Conservation (phyloP, 2,888 invertebrate genomes). For the Archips crataeganus region DNA sequence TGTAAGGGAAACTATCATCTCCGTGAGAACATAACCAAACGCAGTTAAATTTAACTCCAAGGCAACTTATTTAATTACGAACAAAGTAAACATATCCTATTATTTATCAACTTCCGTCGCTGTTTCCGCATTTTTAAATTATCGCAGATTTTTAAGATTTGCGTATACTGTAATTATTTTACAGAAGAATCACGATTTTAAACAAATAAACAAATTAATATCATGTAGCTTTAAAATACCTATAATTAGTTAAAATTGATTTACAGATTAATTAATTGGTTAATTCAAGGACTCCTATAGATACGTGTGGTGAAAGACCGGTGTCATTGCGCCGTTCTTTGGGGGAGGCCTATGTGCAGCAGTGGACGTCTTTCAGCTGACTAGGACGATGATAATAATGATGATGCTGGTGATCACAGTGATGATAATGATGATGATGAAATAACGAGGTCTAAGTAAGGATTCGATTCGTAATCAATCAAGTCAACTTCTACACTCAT, state of each 20-base stretch:
- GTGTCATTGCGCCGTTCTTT: no score
- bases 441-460: no score
- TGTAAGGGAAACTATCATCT: slow-evolving; percentile 39
- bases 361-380: no score
- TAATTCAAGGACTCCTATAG: no score
- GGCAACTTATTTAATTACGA: slow-evolving; percentile 49
- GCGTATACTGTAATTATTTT: slow-evolving; percentile 2
- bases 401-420: no score
- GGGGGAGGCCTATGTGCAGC: no score
- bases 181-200: slow-evolving; percentile 3
- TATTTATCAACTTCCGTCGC: slow-evolving; percentile 32
- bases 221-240: no score
- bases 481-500: no score
- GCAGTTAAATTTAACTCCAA: slow-evolving; percentile 43
- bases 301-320: no score
- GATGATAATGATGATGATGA: no score
- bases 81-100: slow-evolving; percentile 36
- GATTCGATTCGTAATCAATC: no score
- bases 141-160: slow-evolving; percentile 13
- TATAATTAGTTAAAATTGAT: background rate
- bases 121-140: slow-evolving; percentile 21
- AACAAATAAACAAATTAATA: background rate
- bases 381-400: no score
- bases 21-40: slow-evolving; percentile 4
- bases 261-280: background rate